These are phyloP conservation scores for Sipunculus nudus DNA, from an alignment of 2,888 invertebrate genomes.

Conservation along the genomic window DNA sequence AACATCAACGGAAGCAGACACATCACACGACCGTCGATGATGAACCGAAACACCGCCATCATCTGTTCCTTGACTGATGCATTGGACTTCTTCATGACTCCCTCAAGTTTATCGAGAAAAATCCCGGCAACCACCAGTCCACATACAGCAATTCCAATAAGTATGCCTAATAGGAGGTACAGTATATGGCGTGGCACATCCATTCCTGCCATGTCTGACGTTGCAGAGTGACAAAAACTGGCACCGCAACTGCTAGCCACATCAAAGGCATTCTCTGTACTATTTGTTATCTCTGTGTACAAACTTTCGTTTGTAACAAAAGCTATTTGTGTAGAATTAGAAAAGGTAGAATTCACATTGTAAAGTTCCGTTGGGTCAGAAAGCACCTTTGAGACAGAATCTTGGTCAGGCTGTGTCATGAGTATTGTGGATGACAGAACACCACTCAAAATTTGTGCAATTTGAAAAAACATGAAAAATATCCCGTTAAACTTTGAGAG, in stretches of 20 bases:
- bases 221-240: slow-evolving; percentile 45
- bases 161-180: slow-evolving; percentile 54
- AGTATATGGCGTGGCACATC: no score
- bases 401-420: no score
- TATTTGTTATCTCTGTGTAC: no score
- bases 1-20: slow-evolving; percentile 51
- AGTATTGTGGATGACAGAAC: no score
- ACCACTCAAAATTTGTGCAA: slow-evolving; percentile 56
- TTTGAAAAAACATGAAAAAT: slow-evolving; percentile 56
- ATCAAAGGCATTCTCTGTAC: no score
- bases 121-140: slow-evolving; percentile 46
- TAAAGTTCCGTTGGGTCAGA: no score
- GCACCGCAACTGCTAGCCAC: no score
- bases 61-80: slow-evolving; percentile 37
- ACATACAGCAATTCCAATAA: slow-evolving; percentile 45
- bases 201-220: slow-evolving; percentile 20
- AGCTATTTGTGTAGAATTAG: no score
- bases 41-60: slow-evolving; percentile 47
- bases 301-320: no score
- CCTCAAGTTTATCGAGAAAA: slow-evolving; percentile 52
- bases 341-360: no score
- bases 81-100: slow-evolving; percentile 33
- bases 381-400: no score
- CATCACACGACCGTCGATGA: slow-evolving; percentile 46
- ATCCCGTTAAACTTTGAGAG: slow-evolving; percentile 59